Base-by-base conservation (phyloP, 2,113 vertebrate genomes). In the Alaudala cheleensis region DNA sequence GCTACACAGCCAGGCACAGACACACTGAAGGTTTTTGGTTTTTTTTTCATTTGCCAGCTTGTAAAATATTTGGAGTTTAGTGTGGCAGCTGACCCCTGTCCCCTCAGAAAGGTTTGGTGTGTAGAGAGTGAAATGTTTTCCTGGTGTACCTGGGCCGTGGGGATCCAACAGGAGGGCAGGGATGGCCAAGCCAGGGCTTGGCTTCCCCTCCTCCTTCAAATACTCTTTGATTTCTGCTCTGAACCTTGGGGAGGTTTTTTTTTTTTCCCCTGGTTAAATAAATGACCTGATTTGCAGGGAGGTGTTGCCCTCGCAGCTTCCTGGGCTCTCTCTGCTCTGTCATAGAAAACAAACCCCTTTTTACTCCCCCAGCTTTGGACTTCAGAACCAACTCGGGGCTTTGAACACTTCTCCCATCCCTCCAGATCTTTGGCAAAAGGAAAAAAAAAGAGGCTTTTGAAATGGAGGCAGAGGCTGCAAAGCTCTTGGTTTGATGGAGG, bases 61-160 rank as follows among this genome's bases (percentile, higher is more conserved):
- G 71, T 66, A 66, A 88, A 86, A 91, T 70, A 82, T 70, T 80
- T 94, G 87, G 84, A 91, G 57, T 57, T 83, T 8, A 24, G 45
- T 10, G 58, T 42, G 78, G 74, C 66, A 69, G 91, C 51, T 82
- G 81, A 71, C 73, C 70, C 2, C 2, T 28, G 44, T 40, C 45
- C 61, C 73, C 0, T 0, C 77, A 81, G 29, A 65, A 81, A 82
- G 44, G 60, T 45, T 5, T 4, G 20, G 15, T 62, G 40, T 44
- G 42, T 16, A 4, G 77, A 40, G 61, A 90, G 65, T 28, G 86
- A 50, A 67, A 60, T 62, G 9, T 39, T 90, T 77, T 57, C 1
- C 2, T 0, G 1, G 3, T 42, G 44, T 74, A 53, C 58, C 23
- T 0, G 3, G 80, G n/a, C 53, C 6, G 2, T 10, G 23, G 50